Base-by-base conservation (phyloP, 2,113 vertebrate genomes). In the Rhipidura dahli region DNA sequence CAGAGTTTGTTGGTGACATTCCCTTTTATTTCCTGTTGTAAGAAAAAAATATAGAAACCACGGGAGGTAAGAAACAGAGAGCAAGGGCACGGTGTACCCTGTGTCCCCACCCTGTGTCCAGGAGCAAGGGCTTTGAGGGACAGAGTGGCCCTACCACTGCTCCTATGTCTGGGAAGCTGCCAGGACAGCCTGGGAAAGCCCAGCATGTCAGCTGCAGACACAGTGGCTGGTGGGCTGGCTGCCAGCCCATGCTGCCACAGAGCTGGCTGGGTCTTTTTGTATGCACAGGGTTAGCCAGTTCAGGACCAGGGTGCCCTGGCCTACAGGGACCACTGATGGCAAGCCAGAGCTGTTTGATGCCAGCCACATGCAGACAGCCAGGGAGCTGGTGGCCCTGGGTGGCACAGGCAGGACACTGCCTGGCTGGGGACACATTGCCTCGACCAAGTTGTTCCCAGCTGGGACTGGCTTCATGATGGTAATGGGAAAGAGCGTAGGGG, bases 171-270 rank as follows among this genome's bases (percentile, higher is more conserved):
- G 90, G 73, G 71, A 75, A 87, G 73, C 70, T 93, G 82, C 92
- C 87, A 94, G 73, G 57, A 50, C 59, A 70, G 83, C 59, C 88
- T 90, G 80, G 90, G 94, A 92, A 94, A 94, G 50, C 66, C 90
- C 28, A 1, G 68, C 42, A 22, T 2, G 13, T 51, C 1, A 5
- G 57, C 45, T 71, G 51, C 56, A 81, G 70, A 54, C 6, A 7
- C 0, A 7, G 95, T 3, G 13, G 50, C 79, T 11, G 3, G 77
- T 6, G 49, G 72, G 61, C 87, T 92, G 94, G 86, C 91, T 81
- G 56, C 60, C 10, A 14, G 94, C 83, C 89, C 7, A 0, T 3
- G 8, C 68, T 65, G 63, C 88, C 72, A 56, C 54, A 35, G 59
- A 33, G 59, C 65, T 89, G 77, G 64, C 77, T 31, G 1, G 2